Evolutionary conservation across 1,140 invertebrate species (phyloP).

Genomic region (Lamellibrachia luymesi): DNA sequence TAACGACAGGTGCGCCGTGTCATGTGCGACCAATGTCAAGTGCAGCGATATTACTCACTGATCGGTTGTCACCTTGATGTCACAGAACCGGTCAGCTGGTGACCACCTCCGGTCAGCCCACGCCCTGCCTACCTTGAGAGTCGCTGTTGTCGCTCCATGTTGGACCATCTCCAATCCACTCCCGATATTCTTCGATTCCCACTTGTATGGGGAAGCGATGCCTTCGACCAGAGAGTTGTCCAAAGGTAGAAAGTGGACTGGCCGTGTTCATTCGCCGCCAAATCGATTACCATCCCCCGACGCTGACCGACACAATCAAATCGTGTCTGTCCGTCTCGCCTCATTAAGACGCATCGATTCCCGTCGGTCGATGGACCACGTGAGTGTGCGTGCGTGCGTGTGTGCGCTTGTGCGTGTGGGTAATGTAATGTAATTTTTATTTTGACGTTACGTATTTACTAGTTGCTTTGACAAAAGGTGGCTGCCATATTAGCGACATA

Average conservation of each 20-base stretch:
- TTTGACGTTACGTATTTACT: too few species aligned
- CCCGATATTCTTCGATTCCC: background rate
- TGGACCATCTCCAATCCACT: background rate
- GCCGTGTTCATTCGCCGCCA: background rate
- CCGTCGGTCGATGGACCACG: background rate
- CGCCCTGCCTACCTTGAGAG: background rate
- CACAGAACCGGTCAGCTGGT: background rate
- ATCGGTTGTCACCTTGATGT: background rate
- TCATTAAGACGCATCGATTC: background rate
- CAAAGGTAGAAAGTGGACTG: background rate
- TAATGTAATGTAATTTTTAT: background rate
- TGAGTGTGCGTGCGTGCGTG: background rate
- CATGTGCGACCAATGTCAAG: background rate
- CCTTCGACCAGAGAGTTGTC: background rate
- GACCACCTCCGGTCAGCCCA: background rate
- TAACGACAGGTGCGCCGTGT: background rate
- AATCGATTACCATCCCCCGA: background rate
- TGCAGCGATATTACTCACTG: background rate
- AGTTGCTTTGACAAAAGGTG: too few species aligned
- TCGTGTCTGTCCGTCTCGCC: background rate
- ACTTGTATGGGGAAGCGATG: background rate
- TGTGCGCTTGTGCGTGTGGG: background rate
- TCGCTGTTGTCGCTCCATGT: background rate
- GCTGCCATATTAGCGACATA: too few species aligned
- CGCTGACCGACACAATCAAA: background rate